Base-by-base conservation (phyloP, 2,888 invertebrate genomes). In the Cephus spinipes region DNA sequence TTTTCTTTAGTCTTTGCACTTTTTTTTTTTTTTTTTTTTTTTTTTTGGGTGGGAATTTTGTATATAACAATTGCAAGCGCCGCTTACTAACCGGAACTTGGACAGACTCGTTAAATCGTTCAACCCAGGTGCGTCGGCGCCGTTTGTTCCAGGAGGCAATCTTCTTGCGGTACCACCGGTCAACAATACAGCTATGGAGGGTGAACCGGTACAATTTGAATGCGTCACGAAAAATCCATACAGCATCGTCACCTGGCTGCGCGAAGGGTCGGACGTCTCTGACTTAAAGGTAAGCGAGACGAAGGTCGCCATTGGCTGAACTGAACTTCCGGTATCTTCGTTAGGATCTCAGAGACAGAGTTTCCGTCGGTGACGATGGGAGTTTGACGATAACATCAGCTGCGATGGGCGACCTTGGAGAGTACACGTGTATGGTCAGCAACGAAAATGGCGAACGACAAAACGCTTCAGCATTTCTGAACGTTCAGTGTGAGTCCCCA, bases 131-230 rank as follows among this genome's bases (percentile, higher is more conserved):
- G 85, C 88, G 88, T 83, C 89, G 84, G 85, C 87, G 86, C 85
- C 89, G 85, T 87, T 84, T 90, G 88, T 91, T 92, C 82, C 93
- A 97, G 98, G 98, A 87, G 97, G 97, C 82, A 97, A 97, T 82
- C 93, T 98, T 76, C 95, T 98, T 87, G 96, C 96, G 86, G 95
- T 96, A 79, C 97, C 97, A 71, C 98, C 98, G 9, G 94, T 96
- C 86, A 98, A 98, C 92, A 95, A 95, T 91, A 98, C 98, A 4
- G 95, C 96, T 76, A 93, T 96, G 92, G 97, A 98, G 91, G 97
- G 97, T 11, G 95, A 96, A 84, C 94, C 95, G 80, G 97, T 96
- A 0, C 94, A 95, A 89, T 95, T 98, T 85, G 94, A 95, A 81
- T 98, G 98, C 90, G 94, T 95, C 78, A 95, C 97, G 75, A 96